phyloP scores from a whole-genome alignment of 2,797 vertebrate species.

The Anas bernieri region DNA sequence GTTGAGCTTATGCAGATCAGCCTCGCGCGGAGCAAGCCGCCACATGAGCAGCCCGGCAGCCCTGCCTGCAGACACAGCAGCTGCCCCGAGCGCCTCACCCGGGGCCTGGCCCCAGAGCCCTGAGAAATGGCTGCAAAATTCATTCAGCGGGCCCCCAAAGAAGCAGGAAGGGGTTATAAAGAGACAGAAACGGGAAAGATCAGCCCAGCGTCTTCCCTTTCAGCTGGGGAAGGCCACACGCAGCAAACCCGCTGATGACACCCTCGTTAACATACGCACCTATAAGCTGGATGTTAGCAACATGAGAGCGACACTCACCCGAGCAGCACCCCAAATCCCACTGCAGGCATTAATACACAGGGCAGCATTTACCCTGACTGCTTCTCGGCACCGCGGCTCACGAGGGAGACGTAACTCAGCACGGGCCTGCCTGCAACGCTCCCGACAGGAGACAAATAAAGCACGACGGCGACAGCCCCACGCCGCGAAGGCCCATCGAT shows the following conservation, averaged over 20 bases:
- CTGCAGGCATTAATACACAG: neutral
- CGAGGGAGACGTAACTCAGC: slow-evolving; percentile 12
- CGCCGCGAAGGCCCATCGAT: neutral
- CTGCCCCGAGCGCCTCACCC: neutral
- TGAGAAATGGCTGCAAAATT: neutral
- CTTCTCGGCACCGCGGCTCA: neutral
- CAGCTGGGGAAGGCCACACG: neutral
- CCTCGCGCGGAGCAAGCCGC: neutral
- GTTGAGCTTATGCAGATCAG: neutral
- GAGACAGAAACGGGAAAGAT: neutral
- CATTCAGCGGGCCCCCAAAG: accelerated
- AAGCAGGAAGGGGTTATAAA: neutral
- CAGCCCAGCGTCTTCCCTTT: accelerated
- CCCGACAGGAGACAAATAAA: slow-evolving; percentile 24
- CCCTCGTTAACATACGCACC: accelerated
- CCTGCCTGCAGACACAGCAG: neutral
- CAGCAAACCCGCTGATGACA: neutral
- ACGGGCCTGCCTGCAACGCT: neutral
- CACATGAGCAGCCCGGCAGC: neutral
- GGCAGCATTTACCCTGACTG: neutral
- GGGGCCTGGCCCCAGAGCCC: neutral
- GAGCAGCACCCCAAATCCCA: neutral
- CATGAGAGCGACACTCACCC: neutral
- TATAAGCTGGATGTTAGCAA: neutral
- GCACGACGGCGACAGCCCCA: neutral